Base-by-base conservation (phyloP, 64 coral and sea anemone species). In the Stichodactyla mertensii region DNA sequence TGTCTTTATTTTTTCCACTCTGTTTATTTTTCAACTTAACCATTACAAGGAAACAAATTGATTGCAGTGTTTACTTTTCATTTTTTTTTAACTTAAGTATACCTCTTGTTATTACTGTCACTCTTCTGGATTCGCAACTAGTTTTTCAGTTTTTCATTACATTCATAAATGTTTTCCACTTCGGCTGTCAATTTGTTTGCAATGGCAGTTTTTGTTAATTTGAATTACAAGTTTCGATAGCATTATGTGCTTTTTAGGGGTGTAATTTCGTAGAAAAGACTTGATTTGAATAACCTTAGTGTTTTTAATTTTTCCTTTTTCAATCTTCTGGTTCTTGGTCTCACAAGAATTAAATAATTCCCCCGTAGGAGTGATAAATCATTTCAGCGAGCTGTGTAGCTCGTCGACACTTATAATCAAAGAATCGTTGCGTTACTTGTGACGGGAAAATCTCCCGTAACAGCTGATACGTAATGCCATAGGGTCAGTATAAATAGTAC, bases 391-490 rank as follows among this genome's bases (percentile, higher is more conserved):
- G 36, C 23, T 23, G 11, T 13, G 69, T 36, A 26, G 26, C 11
- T 74, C 10, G 69, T 31, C 69, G 4, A 10, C 69, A 23, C 11
- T 31, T 74, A 10, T 27, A 12, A n/a, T 20, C 6, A 74, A 31
- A 31, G 12, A 74, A 26, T 4, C 1, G 7, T 74, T 28, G 69
- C 69, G 69, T 74, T 74, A 74, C 69, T n/a, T 28, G 24, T 74
- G 69, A 74, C 69, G 2, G 27, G 10, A 23, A 74, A 31, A 19
- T 27, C 19, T 5, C 6, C 54, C 53, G 78, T 18, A 81, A 81
- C 78, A 81, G 78, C 78, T 81, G 78, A 81, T 81, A 7, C 6
- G 78, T 81, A 81, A 81, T 81, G 78, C 15, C n/a, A 81, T 28
- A 16, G 78, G 22, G 52, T 52, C 78, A 45, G 20, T 81, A 81